Base-by-base conservation (phyloP, 2,797 vertebrate species). In the Gorsachius magnificus region DNA sequence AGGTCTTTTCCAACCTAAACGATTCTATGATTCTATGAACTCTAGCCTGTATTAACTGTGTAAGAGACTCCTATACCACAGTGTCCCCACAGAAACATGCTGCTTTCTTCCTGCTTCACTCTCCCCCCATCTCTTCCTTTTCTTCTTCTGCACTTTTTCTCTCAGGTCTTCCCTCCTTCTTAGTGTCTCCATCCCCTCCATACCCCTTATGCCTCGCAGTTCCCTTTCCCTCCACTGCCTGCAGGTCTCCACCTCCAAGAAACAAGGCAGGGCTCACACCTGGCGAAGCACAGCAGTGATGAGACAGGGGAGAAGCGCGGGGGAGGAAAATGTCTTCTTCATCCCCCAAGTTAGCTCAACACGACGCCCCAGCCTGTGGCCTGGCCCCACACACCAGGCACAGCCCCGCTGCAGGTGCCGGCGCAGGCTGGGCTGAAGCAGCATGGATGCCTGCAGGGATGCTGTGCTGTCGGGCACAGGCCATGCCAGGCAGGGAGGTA, bases 391-490 rank as follows among this genome's bases (percentile, higher is more conserved):
- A 28, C 38, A 80, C 5, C 45, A 66, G 25, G 45, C 9, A 46
- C 19, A 57, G n/a, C 38, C 21, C 25, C 19, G 13, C 29, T 38
- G 65, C 35, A 90, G 54, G 50, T 76, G 28, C 61, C 36, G 31
- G 6, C 68, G 61, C 41, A 36, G 46, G 31, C n/a, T 75, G 41
- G 43, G 36, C 13, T 50, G 53, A 81, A 92, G 80, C 65, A 60
- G 25, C 33, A 33, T 2, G 28, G 74, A 61, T 54, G 36, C 15
- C 69, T 2, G 1, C 28, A 31, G 7, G 25, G 54, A 41, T 29
- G 69, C 60, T 70, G 14, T 19, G 50, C 43, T 56, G 31, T 58
- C 4, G 1, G 3, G 3, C 5, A 2, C 1, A 3, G 46, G 22
- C 77, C n/a, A 84, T 69, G 43, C 38, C 9, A 7, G 29, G 69